Percentiles rank a stretch among this genome's conserved stretches.
These are phyloP conservation scores for Centrocercus urophasianus DNA, from an alignment of 2,113 vertebrate genomes.

Conservation along the genomic window DNA sequence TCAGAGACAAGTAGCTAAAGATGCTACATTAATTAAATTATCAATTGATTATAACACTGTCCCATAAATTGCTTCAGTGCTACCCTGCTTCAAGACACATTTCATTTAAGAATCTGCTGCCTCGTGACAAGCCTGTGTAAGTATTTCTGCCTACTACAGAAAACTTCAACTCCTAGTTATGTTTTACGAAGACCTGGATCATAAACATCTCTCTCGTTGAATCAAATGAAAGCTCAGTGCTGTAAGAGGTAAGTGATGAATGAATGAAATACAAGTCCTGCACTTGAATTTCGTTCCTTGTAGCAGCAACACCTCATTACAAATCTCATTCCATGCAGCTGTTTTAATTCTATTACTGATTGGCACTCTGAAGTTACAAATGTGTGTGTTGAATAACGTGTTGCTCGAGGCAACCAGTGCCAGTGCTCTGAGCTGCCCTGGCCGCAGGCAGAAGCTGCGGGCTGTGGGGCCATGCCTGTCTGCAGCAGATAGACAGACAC, in stretches of 20 bases:
- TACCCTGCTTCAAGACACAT: neutral
- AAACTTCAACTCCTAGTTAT: fast-evolving
- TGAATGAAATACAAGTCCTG: neutral
- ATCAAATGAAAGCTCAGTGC: neutral
- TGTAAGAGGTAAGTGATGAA: neutral
- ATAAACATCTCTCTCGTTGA: neutral
- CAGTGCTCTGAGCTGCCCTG: neutral
- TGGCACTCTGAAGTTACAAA: neutral
- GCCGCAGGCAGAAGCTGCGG: neutral
- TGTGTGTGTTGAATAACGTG: neutral
- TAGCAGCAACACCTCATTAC: neutral
- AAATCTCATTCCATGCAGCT: neutral
- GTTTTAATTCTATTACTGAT: neutral
- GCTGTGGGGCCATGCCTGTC: neutral
- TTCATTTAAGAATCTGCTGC: neutral
- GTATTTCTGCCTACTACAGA: neutral
- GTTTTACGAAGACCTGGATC: neutral
- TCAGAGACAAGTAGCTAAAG: conserved; percentile 1
- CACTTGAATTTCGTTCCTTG: neutral
- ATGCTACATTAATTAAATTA: conserved; percentile 45
- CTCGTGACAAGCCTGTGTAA: neutral
- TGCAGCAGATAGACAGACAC: fast-evolving
- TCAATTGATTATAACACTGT: conserved; percentile 16
- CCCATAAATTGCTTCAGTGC: neutral
- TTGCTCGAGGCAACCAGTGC: neutral